Conservation (phyloP, 2,888 invertebrate species). For the Agonopterix arenella region DNA sequence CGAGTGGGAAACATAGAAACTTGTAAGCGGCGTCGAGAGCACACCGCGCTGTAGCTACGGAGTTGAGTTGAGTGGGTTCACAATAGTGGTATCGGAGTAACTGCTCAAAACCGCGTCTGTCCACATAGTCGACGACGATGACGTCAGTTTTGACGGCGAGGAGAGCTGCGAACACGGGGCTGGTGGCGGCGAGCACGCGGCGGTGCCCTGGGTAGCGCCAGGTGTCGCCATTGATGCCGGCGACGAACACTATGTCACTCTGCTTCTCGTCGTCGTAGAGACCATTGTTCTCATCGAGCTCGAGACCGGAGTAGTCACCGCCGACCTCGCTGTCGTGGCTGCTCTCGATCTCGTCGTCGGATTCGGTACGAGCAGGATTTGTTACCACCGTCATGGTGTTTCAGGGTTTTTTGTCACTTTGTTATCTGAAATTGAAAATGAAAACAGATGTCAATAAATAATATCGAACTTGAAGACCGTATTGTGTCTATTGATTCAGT, state of each 20-base stretch:
- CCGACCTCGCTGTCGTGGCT: slow-evolving; percentile 20
- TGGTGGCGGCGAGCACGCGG: slow-evolving; percentile 77
- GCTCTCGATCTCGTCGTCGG: slow-evolving; percentile 46
- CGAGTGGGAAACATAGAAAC: slow-evolving; percentile 83
- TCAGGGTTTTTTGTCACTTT: slow-evolving; percentile 13
- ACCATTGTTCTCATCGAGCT: slow-evolving; percentile 39
- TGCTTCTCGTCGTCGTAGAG: slow-evolving; percentile 73
- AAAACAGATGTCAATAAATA: not conserved
- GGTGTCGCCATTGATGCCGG: slow-evolving; percentile 79
- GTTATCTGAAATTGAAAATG: slow-evolving; percentile 37
- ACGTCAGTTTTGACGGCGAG: slow-evolving; percentile 57
- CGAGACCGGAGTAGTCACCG: slow-evolving; percentile 21
- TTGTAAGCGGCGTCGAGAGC: slow-evolving; percentile 86
- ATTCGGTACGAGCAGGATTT: slow-evolving; percentile 53
- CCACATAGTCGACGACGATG: slow-evolving; percentile 77
- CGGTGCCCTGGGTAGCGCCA: slow-evolving; percentile 84
- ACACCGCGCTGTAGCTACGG: slow-evolving; percentile 80
- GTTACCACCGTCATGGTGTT: slow-evolving; percentile 63
- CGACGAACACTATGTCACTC: slow-evolving; percentile 79
- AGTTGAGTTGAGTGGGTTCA: slow-evolving; percentile 77
- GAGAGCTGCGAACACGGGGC: slow-evolving; percentile 80
- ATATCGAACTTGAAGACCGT: not conserved
- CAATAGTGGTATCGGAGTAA: slow-evolving; percentile 81
- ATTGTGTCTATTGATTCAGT: not conserved
- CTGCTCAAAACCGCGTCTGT: slow-evolving; percentile 81